Conservation (phyloP, 2,113 vertebrate species). For the Siphamia tubifer region DNA sequence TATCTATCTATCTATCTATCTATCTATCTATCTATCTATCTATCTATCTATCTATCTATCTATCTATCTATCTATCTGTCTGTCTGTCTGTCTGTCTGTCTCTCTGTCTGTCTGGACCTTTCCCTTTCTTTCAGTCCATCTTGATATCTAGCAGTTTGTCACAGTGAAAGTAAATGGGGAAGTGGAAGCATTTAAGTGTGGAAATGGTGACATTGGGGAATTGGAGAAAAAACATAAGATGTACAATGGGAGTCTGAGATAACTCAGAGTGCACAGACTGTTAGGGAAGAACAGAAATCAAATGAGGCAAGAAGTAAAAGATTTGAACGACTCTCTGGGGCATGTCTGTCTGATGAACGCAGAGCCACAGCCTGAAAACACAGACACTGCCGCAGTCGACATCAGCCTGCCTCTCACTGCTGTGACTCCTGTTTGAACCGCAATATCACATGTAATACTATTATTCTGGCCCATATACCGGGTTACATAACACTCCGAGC, state of each 20-base stretch:
- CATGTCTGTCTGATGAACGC: conserved; percentile 34
- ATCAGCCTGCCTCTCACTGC: conserved; percentile 40
- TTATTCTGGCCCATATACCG: conserved; percentile 68
- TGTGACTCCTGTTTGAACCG: conserved; percentile 62
- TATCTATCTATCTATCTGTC: too few species aligned
- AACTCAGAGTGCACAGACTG: conserved; percentile 14
- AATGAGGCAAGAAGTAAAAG: conserved; percentile 33
- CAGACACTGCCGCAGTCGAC: conserved; percentile 55
- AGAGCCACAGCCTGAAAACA: conserved; percentile 44
- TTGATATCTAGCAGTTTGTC: conserved; percentile 17
- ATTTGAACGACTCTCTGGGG: conserved; percentile 44
- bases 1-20: too few species aligned
- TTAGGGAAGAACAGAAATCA: conserved; percentile 31
- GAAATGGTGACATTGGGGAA: conserved; percentile 5
- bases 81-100: too few species aligned
- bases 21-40: too few species aligned
- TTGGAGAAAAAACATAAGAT: conserved; percentile 21
- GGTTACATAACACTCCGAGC: conserved; percentile 58
- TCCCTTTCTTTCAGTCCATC: too few species aligned
- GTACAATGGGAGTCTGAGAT: conserved; percentile 1
- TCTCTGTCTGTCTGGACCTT: too few species aligned
- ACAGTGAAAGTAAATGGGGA: conserved; percentile 31
- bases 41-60: too few species aligned
- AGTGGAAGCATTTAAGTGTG: conserved; percentile 30
- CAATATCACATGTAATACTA: conserved; percentile 62